Evolutionary conservation across 64 coral and sea anemone genomes (phyloP), one percentile per base, ranked within the genome.

Genomic region (Stichodactyla helianthus): DNA sequence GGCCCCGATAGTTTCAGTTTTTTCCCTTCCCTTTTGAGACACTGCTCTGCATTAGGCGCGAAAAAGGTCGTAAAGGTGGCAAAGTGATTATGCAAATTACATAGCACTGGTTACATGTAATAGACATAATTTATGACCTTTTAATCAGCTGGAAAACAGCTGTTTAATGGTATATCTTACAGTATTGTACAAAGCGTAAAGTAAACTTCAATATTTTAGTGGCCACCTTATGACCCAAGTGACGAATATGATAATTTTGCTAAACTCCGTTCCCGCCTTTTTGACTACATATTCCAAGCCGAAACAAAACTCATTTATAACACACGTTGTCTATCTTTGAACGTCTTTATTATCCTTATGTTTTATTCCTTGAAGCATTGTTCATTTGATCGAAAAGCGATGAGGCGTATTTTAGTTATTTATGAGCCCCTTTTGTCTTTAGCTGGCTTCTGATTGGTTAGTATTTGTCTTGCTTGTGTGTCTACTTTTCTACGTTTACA

Each of bases 81-180:
- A 59, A 44, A 44, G 35, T 44, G 35, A 44, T 44, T 44, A 44
- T 44, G 35, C 35, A 44, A 44, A 44, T 44, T 44, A 1, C 35
- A 44, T 44, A 3, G 35, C 35, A 44, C 62, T 20, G 22, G 19
- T n/a, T 22, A 10, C 18, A 64, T 9, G 9, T 22, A 74, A 74
- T 74, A 12, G 12, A 74, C 8, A 10, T 68, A 68, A 68, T 68
- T 68, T 68, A 68, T 68, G 63, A 22, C 63, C 68, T 74, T 5
- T 74, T 27, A 74, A 74, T 74, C 68, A 74, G 68, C 68, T 74
- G 68, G 10, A 9, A 74, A 74, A 74, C 68, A 74, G 8, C 68
- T 74, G 68, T 27, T 11, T 28, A 74, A 10, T 13, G n/a, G 22
- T 65, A 26, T 2, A 23, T 23, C 12, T 74, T 74, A 27, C 68